Conservation (phyloP, 1,140 invertebrate genomes). For the Drosophila elegans region DNA sequence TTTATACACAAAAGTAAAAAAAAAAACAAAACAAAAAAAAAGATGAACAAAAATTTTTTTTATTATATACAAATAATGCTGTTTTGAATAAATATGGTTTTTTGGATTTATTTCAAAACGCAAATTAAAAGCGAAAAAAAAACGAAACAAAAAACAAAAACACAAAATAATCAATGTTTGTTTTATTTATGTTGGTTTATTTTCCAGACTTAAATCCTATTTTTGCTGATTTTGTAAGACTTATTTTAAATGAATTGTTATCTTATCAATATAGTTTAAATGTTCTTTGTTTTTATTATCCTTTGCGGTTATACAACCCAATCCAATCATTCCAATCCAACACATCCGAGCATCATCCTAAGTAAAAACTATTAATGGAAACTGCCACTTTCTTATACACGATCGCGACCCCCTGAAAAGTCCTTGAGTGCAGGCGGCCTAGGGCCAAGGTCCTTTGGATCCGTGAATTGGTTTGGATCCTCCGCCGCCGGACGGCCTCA, state of each 20-base stretch:
- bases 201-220: conserved; percentile 6
- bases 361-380: conserved; percentile 39
- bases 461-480: conserved; percentile 12
- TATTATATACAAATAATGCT: conserved; percentile 72
- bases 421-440: conserved; percentile 1
- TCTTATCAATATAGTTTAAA: background rate
- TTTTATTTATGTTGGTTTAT: conserved; percentile 53
- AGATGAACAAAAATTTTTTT: conserved; percentile 48
- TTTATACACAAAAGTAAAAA: conserved; percentile 45
- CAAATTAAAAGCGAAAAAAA: conserved; percentile 62
- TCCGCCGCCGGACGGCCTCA: conserved; percentile 1
- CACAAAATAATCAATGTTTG: conserved; percentile 57
- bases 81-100: conserved; percentile 85
- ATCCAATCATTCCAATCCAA: background rate
- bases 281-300: background rate
- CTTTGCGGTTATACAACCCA: background rate
- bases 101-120: conserved; percentile 85
- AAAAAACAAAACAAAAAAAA: conserved; percentile 43
- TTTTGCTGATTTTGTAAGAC: background rate
- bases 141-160: conserved; percentile 52
- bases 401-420: conserved; percentile 16
- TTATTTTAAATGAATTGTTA: background rate
- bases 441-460: background rate
- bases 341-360: conserved; percentile 1
- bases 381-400: conserved; percentile 64